Conservation (phyloP, 1,140 invertebrate genomes). For the Ditylenchus dipsaci region DNA sequence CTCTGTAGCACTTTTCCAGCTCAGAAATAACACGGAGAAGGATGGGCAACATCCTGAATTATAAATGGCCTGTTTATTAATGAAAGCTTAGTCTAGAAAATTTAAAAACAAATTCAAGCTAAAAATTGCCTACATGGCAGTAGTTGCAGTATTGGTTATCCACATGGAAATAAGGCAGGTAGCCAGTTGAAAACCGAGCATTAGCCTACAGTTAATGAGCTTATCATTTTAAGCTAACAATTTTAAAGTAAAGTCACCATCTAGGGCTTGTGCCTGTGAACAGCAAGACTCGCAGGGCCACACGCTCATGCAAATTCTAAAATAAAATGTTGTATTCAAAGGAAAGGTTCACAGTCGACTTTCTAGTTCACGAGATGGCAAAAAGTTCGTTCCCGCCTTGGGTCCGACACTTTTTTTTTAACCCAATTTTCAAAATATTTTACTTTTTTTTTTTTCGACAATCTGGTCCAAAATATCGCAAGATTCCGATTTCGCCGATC, state of each 20-base stretch:
- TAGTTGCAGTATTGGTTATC: constrained; percentile 59
- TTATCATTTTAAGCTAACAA: constrained; percentile 2
- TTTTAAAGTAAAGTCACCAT: constrained; percentile 7
- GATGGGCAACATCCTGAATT: constrained; percentile 60
- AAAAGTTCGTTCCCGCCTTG: no score
- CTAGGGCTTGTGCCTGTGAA: constrained; percentile 43
- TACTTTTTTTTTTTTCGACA: no score
- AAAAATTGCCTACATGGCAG: constrained; percentile 42
- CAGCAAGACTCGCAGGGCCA: constrained; percentile 69
- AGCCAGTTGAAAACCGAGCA: constrained; percentile 39
- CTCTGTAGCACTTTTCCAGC: constrained; percentile 36
- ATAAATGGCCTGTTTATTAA: no score
- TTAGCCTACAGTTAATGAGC: constrained; percentile 32
- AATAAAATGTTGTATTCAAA: no score
- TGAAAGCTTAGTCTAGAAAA: no score
- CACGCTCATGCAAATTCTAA: constrained; percentile 71
- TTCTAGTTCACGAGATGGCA: no score
- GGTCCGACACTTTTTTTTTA: no score
- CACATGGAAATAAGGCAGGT: constrained; percentile 58
- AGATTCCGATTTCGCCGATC: no score
- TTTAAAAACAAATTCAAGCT: no score
- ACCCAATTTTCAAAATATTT: no score
- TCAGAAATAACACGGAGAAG: constrained; percentile 44
- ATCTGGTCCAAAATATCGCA: no score
- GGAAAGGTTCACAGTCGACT: no score